Percentiles rank a stretch among this genome's conserved stretches.
Evolutionary conservation across 1,140 invertebrate genomes (phyloP).

Genomic region (Bombus pascuorum): DNA sequence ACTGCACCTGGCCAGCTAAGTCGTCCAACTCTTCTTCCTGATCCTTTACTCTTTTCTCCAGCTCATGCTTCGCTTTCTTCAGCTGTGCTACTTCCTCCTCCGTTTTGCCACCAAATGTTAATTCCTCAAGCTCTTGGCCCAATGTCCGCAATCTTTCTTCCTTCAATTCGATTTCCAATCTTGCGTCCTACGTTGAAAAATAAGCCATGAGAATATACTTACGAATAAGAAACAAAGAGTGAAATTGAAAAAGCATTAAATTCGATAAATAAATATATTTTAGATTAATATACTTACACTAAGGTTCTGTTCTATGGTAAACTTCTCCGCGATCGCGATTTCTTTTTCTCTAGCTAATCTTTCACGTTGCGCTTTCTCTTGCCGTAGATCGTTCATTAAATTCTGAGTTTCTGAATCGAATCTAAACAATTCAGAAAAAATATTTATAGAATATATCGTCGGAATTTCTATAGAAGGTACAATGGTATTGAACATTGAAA

Average conservation of each 20-base stretch:
- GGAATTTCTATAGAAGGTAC: no score
- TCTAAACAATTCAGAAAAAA: constrained; percentile 73
- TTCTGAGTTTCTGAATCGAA: constrained; percentile 94
- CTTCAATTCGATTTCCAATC: constrained; percentile 93
- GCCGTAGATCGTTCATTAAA: constrained; percentile 91
- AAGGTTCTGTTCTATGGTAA: constrained; percentile 91
- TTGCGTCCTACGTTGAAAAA: constrained; percentile 86
- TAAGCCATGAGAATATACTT: background rate
- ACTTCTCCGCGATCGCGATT: constrained; percentile 91
- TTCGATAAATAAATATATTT: background rate
- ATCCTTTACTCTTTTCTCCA: constrained; percentile 93
- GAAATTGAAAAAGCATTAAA: constrained; percentile 1
- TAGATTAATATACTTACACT: constrained; percentile 85
- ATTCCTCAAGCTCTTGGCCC: constrained; percentile 92
- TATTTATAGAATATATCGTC: background rate
- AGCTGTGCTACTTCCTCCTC: constrained; percentile 93
- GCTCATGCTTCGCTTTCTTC: constrained; percentile 92
- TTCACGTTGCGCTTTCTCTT: constrained; percentile 90
- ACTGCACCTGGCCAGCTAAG: constrained; percentile 93
- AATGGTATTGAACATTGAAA: no score
- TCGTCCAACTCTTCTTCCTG: constrained; percentile 98
- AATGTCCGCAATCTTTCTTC: constrained; percentile 91
- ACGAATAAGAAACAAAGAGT: background rate
- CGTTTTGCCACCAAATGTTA: constrained; percentile 90
- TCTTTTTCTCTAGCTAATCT: constrained; percentile 92